Conservation (phyloP, 2,797 vertebrate species). For the Oryzias dopingdopingensis region DNA sequence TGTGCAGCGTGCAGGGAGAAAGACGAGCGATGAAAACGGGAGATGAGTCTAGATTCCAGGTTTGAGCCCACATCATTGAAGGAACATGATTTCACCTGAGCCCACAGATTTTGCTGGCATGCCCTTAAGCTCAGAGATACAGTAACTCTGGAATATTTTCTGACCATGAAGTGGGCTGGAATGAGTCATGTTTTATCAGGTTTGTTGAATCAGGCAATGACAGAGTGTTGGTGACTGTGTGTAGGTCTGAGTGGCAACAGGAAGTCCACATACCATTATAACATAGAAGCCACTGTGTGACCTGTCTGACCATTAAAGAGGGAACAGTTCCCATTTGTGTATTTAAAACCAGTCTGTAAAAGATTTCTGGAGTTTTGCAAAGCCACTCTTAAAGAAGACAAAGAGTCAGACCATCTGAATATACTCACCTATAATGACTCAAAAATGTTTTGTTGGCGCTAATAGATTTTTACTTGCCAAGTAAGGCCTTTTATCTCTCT, state of each 20-base stretch:
- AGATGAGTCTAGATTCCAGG: slow-evolving; percentile 23
- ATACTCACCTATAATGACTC: too few relatives aligned
- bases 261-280: slow-evolving; percentile 19
- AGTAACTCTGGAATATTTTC: slow-evolving; percentile 18
- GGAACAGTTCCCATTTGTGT: too few relatives aligned
- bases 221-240: slow-evolving; percentile 19
- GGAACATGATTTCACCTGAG: slow-evolving; percentile 39
- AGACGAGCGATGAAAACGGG: slow-evolving; percentile 7
- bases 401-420: too few relatives aligned
- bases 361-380: too few relatives aligned
- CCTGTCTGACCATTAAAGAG: too few relatives aligned
- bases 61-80: slow-evolving; percentile 47
- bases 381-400: too few relatives aligned
- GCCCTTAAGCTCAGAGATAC: slow-evolving; percentile 34
- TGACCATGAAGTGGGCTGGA: slow-evolving; percentile 5
- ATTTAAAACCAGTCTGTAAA: too few relatives aligned
- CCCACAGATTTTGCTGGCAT: slow-evolving; percentile 44
- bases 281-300: neutral
- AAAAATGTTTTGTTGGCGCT: too few relatives aligned
- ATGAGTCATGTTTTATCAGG: slow-evolving; percentile 18
- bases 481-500: too few relatives aligned
- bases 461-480: too few relatives aligned
- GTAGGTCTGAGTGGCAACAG: slow-evolving; percentile 20
- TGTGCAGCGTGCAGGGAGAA: slow-evolving; percentile 32
- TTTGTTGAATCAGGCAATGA: slow-evolving; percentile 27